Evolutionary conservation across 2,888 invertebrate species (phyloP).

Genomic region (Cryptus armator): DNA sequence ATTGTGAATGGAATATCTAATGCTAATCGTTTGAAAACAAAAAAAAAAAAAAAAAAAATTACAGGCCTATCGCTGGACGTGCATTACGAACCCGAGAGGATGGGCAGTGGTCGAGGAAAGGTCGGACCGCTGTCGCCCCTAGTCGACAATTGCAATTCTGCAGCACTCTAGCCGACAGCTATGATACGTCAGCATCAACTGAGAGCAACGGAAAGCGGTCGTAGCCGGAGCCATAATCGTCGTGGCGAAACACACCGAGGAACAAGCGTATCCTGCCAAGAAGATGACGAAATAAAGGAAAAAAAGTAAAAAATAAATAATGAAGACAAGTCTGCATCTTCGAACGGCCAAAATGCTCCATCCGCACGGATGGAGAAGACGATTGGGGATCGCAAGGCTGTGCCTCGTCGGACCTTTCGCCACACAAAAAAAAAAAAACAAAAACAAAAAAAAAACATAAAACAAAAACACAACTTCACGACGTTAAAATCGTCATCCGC

Average conservation of each 20-base stretch:
- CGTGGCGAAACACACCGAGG: slow-evolving; percentile 66
- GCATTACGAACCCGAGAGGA: slow-evolving; percentile 92
- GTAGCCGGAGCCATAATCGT: slow-evolving; percentile 57
- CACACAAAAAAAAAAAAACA: neutral
- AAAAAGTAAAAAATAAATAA: slow-evolving; percentile 27
- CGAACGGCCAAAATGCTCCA: slow-evolving; percentile 61
- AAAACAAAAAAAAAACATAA: neutral
- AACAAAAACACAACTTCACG: slow-evolving; percentile 12
- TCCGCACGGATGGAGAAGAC: slow-evolving; percentile 1
- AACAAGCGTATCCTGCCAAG: slow-evolving; percentile 72
- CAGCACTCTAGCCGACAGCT: slow-evolving; percentile 88
- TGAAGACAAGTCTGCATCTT: slow-evolving; percentile 56
- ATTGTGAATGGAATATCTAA: neutral
- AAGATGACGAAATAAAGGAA: slow-evolving; percentile 66
- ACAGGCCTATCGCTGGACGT: slow-evolving; percentile 91
- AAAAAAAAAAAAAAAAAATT: slow-evolving; percentile 70
- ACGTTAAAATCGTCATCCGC: slow-evolving; percentile 34
- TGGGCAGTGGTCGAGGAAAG: slow-evolving; percentile 88
- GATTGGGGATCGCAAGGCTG: slow-evolving; percentile 20
- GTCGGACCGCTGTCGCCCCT: slow-evolving; percentile 92
- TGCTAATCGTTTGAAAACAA: neutral
- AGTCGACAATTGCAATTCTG: slow-evolving; percentile 91
- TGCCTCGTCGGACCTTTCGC: neutral
- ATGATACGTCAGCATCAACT: slow-evolving; percentile 59
- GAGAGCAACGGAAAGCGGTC: slow-evolving; percentile 55